Percentiles rank a stretch among this genome's conserved stretches.
These are phyloP conservation scores for Sisyra terminalis DNA, from an alignment of 2,888 invertebrate species.

Conservation along the genomic window DNA sequence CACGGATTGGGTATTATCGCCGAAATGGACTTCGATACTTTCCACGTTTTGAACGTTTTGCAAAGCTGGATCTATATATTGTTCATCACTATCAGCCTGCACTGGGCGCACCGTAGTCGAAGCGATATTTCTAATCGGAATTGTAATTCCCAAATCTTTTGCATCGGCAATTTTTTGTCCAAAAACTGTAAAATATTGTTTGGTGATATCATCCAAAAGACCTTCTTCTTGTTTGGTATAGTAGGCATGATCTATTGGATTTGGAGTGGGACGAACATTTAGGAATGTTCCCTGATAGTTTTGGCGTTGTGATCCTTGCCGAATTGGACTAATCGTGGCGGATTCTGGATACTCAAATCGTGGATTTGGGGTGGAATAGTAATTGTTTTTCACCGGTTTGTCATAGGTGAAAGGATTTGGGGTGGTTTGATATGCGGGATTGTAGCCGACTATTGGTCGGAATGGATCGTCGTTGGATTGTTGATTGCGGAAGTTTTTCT, in stretches of 20 bases:
- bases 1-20: conserved; percentile 15
- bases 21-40: conserved; percentile 8
- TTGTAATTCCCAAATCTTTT: conserved; percentile 27
- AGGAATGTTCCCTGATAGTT: conserved; percentile 13
- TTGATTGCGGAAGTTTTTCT: conserved; percentile 25
- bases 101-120: conserved; percentile 7
- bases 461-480: conserved; percentile 39
- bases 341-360: conserved; percentile 21
- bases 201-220: conserved; percentile 53
- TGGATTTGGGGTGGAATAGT: conserved; percentile 11
- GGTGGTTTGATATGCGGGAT: conserved; percentile 19
- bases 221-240: conserved; percentile 51
- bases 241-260: conserved; percentile 40
- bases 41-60: conserved; percentile 7
- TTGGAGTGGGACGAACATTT: conserved; percentile 30
- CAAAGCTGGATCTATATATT: conserved; percentile 11
- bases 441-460: conserved; percentile 39
- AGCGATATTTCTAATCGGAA: conserved; percentile 7
- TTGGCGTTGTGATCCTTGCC: conserved; percentile 17
- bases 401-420: conserved; percentile 22
- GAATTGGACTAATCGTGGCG: conserved; percentile 16
- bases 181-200: conserved; percentile 57
- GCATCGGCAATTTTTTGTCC: conserved; percentile 45
- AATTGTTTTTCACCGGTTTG: conserved; percentile 19
- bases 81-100: conserved; percentile 10